Evolutionary conservation across 2,888 invertebrate species (phyloP).

Genomic region (Torymus tubicola): DNA sequence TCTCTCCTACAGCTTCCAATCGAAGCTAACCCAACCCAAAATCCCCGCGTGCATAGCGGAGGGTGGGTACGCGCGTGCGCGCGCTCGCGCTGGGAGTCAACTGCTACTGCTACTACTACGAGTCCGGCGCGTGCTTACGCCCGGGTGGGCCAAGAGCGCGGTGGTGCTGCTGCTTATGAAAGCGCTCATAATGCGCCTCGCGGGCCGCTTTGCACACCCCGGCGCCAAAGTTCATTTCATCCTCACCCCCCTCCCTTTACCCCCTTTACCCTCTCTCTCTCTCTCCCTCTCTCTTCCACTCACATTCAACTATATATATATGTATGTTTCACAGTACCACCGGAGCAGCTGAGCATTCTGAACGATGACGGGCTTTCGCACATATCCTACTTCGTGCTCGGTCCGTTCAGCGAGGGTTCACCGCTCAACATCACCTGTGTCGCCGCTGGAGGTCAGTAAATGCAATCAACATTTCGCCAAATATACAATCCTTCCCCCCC

Average conservation of each 20-base stretch:
- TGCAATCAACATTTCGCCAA: conserved; percentile 42
- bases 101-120: no score
- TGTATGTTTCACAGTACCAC: conserved; percentile 83
- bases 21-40: background rate
- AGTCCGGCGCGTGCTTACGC: no score
- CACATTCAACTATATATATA: background rate
- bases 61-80: no score
- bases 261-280: background rate
- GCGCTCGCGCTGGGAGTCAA: no score
- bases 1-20: background rate
- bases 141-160: no score
- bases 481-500: background rate
- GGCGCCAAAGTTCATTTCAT: conserved; percentile 34
- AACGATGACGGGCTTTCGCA: conserved; percentile 85
- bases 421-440: conserved; percentile 90
- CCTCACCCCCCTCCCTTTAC: background rate
- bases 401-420: conserved; percentile 91
- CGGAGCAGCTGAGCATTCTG: conserved; percentile 87
- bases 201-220: background rate
- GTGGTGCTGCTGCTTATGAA: no score
- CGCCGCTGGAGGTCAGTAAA: conserved; percentile 86
- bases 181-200: background rate
- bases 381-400: conserved; percentile 86
- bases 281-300: background rate
- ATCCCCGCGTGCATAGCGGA: no score